These are phyloP conservation scores for Melanchra persicariae DNA, from an alignment of 2,888 invertebrate genomes.

Conservation along the genomic window DNA sequence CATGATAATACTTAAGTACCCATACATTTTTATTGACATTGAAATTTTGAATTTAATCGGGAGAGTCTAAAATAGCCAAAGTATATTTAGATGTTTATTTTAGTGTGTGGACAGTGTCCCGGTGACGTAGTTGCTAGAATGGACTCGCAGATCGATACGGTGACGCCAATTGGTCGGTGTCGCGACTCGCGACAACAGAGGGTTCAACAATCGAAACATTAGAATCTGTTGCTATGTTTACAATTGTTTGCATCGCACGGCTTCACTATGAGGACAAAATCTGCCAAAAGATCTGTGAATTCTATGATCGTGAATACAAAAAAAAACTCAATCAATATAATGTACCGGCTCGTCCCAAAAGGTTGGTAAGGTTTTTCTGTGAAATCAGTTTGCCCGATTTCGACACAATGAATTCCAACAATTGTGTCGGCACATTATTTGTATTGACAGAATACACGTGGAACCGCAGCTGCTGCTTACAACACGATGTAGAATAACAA, in stretches of 20 bases:
- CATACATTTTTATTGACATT: not conserved
- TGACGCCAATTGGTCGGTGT: conserved; percentile 83
- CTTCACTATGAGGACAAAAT: conserved; percentile 34
- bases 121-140: conserved; percentile 76
- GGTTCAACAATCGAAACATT: conserved; percentile 73
- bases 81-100: conserved; percentile 70
- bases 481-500: conserved; percentile 65
- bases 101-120: conserved; percentile 69
- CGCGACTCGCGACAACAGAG: conserved; percentile 74
- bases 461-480: conserved; percentile 80
- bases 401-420: conserved; percentile 73
- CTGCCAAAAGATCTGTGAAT: conserved; percentile 28
- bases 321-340: conserved; percentile 42
- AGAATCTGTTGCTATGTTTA: conserved; percentile 76
- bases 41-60: conserved; percentile 18
- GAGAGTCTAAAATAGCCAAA: conserved; percentile 33
- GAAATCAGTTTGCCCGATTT: conserved; percentile 71
- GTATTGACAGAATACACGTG: conserved; percentile 70
- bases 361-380: conserved; percentile 61
- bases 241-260: conserved; percentile 45
- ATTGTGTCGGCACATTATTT: conserved; percentile 71
- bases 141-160: conserved; percentile 83
- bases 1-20: too few species aligned
- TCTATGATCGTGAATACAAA: conserved; percentile 38
- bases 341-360: conserved; percentile 42